A percentile compares a stretch with the other conserved stretches of the same genome.
These are phyloP conservation scores for Sarcophaga caerulescens DNA, from an alignment of 2,888 invertebrate genomes.

Conservation along the genomic window DNA sequence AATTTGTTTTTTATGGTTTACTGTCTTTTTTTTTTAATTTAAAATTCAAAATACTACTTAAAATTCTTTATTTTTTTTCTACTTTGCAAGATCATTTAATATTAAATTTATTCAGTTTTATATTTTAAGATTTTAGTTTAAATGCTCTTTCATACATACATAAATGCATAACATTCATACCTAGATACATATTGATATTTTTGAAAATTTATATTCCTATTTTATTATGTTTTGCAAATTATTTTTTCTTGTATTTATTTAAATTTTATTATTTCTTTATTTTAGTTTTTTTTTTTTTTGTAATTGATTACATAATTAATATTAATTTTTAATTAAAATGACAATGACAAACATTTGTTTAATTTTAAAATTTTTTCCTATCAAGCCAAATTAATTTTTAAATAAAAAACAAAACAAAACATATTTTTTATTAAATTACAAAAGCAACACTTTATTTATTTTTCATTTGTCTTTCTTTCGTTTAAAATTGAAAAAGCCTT, in stretches of 20 bases:
- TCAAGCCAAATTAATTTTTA: constrained; percentile 68
- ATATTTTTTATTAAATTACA: constrained; percentile 65
- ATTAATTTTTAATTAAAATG: constrained; percentile 47
- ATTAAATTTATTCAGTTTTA: too few relatives aligned
- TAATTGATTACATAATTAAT: constrained; percentile 50
- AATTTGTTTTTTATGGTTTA: too few relatives aligned
- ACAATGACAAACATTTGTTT: constrained; percentile 47
- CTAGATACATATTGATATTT: constrained; percentile 8
- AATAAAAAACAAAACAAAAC: constrained; percentile 39
- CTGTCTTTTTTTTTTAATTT: too few relatives aligned
- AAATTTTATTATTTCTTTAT: neutral
- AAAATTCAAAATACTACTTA: too few relatives aligned
- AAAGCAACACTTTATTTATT: constrained; percentile 2
- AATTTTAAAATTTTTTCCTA: constrained; percentile 58
- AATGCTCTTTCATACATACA: too few relatives aligned
- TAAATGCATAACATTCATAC: constrained; percentile 23
- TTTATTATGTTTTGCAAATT: constrained; percentile 49
- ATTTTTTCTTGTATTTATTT: constrained; percentile 60
- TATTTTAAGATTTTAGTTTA: too few relatives aligned
- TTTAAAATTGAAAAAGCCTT: too few relatives aligned
- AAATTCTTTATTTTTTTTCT: too few relatives aligned
- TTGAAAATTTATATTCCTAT: constrained; percentile 23
- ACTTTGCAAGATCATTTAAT: too few relatives aligned
- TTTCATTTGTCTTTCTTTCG: neutral
- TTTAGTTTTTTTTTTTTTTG: neutral